Evolutionary conservation across 2,797 vertebrate species (phyloP).

Genomic region (Bradypus variegatus): DNA sequence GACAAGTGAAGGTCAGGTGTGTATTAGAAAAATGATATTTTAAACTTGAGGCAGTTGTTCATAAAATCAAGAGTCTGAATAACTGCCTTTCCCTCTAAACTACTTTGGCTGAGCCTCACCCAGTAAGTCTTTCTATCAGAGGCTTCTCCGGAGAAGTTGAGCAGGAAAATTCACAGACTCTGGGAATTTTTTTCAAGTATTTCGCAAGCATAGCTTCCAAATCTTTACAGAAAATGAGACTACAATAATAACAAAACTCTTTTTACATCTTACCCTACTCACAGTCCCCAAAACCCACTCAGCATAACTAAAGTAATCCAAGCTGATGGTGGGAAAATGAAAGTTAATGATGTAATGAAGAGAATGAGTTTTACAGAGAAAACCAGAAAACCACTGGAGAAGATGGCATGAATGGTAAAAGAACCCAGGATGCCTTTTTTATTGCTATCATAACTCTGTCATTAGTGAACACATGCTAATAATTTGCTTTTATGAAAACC

Average conservation of each 20-base stretch:
- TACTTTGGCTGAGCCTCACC: neutral
- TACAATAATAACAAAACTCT: neutral
- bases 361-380: neutral
- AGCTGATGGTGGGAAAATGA: neutral
- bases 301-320: neutral
- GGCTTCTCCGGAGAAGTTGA: neutral
- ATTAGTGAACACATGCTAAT: neutral
- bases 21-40: slow-evolving; percentile 6
- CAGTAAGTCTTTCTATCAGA: neutral
- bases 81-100: neutral
- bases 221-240: neutral
- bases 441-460: neutral
- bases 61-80: neutral
- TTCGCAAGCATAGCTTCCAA: neutral
- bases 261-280: neutral
- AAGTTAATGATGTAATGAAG: neutral
- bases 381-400: neutral
- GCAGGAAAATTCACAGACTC: neutral
- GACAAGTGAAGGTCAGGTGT: neutral
- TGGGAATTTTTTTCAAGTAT: neutral
- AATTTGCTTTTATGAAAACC: neutral
- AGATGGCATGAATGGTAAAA: neutral
- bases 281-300: neutral
- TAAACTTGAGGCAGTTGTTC: neutral
- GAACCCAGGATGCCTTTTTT: no score